phyloP scores from a whole-genome alignment of 2,888 invertebrate species.

The Polyploca ridens region DNA sequence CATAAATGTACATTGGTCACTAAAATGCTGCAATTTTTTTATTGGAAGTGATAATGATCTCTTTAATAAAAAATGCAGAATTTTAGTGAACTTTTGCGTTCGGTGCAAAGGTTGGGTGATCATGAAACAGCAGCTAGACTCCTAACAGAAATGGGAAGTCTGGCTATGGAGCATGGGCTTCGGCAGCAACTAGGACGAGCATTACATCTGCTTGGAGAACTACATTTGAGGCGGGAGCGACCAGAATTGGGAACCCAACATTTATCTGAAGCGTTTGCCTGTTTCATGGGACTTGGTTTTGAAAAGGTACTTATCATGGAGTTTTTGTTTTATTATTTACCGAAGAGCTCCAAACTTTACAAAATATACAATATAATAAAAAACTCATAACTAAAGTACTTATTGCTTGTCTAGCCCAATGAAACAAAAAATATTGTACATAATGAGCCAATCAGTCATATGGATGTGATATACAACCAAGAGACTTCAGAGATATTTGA shows the following conservation, averaged over 20 bases:
- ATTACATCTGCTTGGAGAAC: conserved; percentile 71
- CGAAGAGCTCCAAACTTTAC: no score
- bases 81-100: background rate
- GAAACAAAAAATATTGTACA: conserved; percentile 13
- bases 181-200: conserved; percentile 70
- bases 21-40: background rate
- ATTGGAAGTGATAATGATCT: no score
- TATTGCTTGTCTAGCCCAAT: conserved; percentile 16
- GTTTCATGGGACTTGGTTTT: conserved; percentile 71
- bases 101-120: conserved; percentile 57
- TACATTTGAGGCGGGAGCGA: conserved; percentile 67
- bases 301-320: conserved; percentile 20
- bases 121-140: conserved; percentile 65
- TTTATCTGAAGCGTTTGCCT: conserved; percentile 70
- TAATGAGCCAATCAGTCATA: conserved; percentile 21
- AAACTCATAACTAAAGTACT: no score
- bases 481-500: conserved; percentile 43
- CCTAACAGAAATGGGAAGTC: conserved; percentile 74
- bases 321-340: no score
- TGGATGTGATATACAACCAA: conserved; percentile 47
- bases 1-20: background rate
- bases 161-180: conserved; percentile 67
- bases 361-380: no score
- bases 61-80: no score
- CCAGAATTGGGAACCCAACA: conserved; percentile 76